Evolutionary conservation across 37 sponge, comb jelly and placozoan species (phyloP), one percentile per base, ranked within the genome.

Genomic region (Ephydatia muelleri): DNA sequence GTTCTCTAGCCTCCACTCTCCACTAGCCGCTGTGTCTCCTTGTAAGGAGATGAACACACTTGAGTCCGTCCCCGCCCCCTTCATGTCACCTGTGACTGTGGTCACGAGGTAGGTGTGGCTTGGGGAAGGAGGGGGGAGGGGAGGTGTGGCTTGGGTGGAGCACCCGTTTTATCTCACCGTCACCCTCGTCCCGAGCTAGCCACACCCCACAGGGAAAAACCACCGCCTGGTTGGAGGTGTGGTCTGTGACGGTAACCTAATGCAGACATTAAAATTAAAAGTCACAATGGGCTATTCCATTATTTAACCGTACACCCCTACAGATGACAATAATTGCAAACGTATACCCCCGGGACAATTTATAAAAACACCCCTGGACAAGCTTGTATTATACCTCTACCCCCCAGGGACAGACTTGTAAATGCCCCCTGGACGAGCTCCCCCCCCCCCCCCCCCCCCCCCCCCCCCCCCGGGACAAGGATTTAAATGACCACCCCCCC

Each of bases 11-110:
- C 72, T 33, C 38, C 38, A 80, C 48, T 84, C 87, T 22, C 78
- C 91, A 71, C 92, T 85, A 32, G 67, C 13, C 2, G 88, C 91
- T 65, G 49, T 49, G 33, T 73, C 83, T 43, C 96, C 96, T 48
- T 69, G 67, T 29, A 95, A 70, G 28, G 93, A 84, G 38, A 92
- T 68, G 78, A 80, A 92, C 66, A 95, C 87, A 65, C 84, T 85
- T 34, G 96, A 93, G 67, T 92, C 87, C 14, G 96, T 95, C 28
- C 96, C 93, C 8, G 91, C 96, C 37, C 93, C 96, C 35, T 93
- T 72, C 64, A 77, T 76, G 67, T 90, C 79, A 13, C 88, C 93
- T 3, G 96, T 95, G 14, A 39, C n/a, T 0, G 89, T 82, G 3
- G 79, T 71, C 36, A 95, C 74, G 5, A 76, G 28, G 74, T 93